Percentiles rank a stretch among this genome's conserved stretches.
Evolutionary conservation across 2,888 invertebrate genomes (phyloP).

Genomic region (Molorchus minor): DNA sequence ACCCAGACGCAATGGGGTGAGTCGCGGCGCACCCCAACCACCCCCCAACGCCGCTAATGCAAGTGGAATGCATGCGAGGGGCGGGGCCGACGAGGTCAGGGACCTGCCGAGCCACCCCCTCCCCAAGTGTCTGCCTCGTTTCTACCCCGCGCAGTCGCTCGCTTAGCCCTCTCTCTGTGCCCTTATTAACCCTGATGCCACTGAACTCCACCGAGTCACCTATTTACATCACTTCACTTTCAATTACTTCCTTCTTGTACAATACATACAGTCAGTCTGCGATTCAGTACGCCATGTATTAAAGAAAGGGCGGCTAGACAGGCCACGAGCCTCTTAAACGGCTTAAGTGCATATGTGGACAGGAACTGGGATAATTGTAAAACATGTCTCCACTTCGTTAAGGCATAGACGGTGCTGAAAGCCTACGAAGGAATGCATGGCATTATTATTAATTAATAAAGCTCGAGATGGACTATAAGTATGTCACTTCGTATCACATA

Average conservation of each 20-base stretch:
- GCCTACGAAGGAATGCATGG: background rate
- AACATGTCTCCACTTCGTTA: conserved; percentile 14
- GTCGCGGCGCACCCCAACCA: conserved; percentile 19
- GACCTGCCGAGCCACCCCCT: conserved; percentile 61
- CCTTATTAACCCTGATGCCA: conserved; percentile 55
- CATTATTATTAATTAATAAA: too few species aligned
- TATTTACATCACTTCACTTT: conserved; percentile 54
- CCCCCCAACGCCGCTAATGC: conserved; percentile 42
- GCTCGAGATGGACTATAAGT: too few species aligned
- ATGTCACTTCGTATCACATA: too few species aligned
- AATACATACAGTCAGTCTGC: conserved; percentile 11
- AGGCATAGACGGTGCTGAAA: background rate
- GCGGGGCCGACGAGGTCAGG: conserved; percentile 67
- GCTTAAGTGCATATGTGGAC: conserved; percentile 12
- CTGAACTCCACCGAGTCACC: conserved; percentile 55
- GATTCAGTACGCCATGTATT: conserved; percentile 18
- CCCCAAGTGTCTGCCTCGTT: conserved; percentile 32
- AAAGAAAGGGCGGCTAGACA: conserved; percentile 30
- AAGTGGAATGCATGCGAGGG: conserved; percentile 60
- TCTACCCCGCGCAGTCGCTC: conserved; percentile 29
- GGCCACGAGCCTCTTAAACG: conserved; percentile 9
- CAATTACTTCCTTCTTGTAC: conserved; percentile 47
- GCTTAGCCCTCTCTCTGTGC: conserved; percentile 38
- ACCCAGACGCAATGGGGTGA: conserved; percentile 14
- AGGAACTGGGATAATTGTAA: conserved; percentile 19